Evolutionary conservation across 2,113 vertebrate genomes (phyloP), one percentile per base, ranked within the genome.

Genomic region (Pelusios castaneus): DNA sequence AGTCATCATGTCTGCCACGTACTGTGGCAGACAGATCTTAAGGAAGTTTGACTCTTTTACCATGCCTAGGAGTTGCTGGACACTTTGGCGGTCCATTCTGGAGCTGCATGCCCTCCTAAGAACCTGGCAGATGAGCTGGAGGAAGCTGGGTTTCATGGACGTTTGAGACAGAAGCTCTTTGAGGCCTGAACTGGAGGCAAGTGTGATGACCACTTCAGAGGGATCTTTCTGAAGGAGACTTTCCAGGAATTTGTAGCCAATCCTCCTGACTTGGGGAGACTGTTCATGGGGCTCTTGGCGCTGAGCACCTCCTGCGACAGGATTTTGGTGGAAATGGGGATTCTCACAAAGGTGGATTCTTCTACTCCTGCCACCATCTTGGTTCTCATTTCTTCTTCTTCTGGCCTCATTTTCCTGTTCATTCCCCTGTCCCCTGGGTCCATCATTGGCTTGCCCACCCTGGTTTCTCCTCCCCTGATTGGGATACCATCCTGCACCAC

Each of bases 21-120:
- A 99, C 52, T 95, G 76, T 3, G 99, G 99, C 79, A 99, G 97
- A 84, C 97, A 95, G 31, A 97, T 95, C 84, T 92, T 97, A 90
- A 99, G 98, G 95, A 99, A 99, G 49, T 27, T 90, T 31, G 99
- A 99, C 45, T 99, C 98, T 95, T 98, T 99, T 63, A 99, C 85
- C 81, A 97, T 47, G 29, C 97, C 90, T 22, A 98, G 98, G 75
- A 99, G 95, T 84, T 99, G 98, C 21, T 98, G 98, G 84, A 99
- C 94, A 4, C 97, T 98, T 86, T 97, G 96, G 88, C 98, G 98
- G 49, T 99, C 98, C 82, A 94, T 96, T 73, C 83, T 98, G 43
- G 98, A 98, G 80, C 96, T 96, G 84, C 99, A 99, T 38, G 98
- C 99, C 97, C 98, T 99, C 88, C 63, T 97, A 91, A 99, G 96